phyloP scores from a whole-genome alignment of 2,113 vertebrate species.

The Lophotis ruficrista region DNA sequence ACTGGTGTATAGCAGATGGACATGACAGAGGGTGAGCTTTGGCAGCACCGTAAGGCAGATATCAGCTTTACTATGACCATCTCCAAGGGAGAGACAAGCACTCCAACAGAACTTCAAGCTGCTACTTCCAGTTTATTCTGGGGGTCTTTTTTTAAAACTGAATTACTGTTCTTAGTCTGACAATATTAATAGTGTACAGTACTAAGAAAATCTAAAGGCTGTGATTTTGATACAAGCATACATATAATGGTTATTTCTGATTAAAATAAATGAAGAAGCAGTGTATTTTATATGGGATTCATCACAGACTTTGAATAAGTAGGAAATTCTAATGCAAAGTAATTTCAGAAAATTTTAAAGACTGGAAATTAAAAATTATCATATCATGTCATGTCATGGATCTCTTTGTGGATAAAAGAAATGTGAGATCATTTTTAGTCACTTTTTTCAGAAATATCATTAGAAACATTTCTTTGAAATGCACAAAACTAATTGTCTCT shows the following conservation, averaged over 20 bases:
- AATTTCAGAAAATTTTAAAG: background rate
- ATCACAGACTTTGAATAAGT: background rate
- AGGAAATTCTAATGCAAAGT: background rate
- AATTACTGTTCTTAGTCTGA: background rate
- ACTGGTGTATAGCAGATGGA: constrained; percentile 67
- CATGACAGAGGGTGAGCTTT: constrained; percentile 66
- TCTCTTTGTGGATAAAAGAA: background rate
- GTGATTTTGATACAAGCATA: background rate
- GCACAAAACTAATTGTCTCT: background rate
- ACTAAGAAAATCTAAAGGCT: background rate
- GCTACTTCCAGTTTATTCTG: constrained; percentile 31
- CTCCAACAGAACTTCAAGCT: constrained; percentile 60
- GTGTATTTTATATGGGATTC: background rate
- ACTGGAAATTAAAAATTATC: background rate
- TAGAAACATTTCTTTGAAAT: background rate
- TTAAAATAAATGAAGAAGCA: background rate
- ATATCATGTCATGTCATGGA: background rate
- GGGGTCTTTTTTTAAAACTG: constrained; percentile 8
- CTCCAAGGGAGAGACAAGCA: constrained; percentile 45
- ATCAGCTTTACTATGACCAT: constrained; percentile 48
- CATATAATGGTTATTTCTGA: background rate
- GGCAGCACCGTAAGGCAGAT: constrained; percentile 63
- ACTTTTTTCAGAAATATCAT: background rate
- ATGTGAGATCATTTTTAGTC: background rate
- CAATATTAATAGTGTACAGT: background rate